Conservation (phyloP, 2,113 vertebrate species). For the Chaetodon auriga region DNA sequence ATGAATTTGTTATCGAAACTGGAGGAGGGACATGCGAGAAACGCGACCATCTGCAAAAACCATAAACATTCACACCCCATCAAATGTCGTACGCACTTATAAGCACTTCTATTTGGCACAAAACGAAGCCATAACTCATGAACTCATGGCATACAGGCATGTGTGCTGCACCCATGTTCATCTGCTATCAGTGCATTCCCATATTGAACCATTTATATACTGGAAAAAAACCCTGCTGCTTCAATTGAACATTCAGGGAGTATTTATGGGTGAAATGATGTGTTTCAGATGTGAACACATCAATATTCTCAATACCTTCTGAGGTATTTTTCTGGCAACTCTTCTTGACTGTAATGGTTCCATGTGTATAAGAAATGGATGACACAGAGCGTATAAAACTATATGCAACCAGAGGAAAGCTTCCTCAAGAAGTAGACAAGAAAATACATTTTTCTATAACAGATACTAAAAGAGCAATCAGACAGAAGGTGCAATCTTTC, state of each 20-base stretch:
- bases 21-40: background rate
- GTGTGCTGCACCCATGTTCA: background rate
- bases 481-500: background rate
- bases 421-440: background rate
- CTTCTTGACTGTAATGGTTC: background rate
- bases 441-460: background rate
- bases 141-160: background rate
- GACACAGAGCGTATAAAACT: background rate
- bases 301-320: constrained; percentile 13
- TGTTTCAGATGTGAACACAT: constrained; percentile 45
- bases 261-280: constrained; percentile 27
- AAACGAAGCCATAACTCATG: background rate
- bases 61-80: background rate
- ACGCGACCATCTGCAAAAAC: background rate
- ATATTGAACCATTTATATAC: constrained; percentile 1
- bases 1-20: background rate
- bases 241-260: background rate
- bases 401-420: background rate
- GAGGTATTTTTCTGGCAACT: constrained; percentile 5
- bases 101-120: background rate
- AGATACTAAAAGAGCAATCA: background rate
- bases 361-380: background rate
- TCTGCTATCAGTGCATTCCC: constrained; percentile 13
- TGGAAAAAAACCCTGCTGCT: background rate
- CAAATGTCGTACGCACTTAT: background rate